phyloP scores from a whole-genome alignment of 2,797 vertebrate species.

The Oophaga sylvatica region DNA sequence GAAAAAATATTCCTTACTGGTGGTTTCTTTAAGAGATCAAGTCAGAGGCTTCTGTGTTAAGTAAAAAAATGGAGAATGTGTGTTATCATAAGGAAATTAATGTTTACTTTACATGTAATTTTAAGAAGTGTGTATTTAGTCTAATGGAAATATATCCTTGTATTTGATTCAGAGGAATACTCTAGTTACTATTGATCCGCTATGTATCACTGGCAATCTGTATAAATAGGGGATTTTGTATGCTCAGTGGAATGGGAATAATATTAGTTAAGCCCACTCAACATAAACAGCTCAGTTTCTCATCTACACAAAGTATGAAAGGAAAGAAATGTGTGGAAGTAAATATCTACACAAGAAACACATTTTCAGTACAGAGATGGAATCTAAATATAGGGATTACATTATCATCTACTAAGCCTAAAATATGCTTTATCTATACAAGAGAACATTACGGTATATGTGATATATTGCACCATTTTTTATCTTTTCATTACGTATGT shows the following conservation, averaged over 20 bases:
- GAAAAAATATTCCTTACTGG: background rate
- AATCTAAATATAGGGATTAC: slow-evolving; percentile 4
- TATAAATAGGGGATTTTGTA: background rate
- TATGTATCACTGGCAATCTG: background rate
- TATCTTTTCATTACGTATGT: background rate
- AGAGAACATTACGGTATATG: background rate
- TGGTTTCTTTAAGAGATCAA: slow-evolving; percentile 30
- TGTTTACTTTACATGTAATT: slow-evolving; percentile 42
- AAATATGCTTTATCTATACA: background rate
- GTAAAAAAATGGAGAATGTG: slow-evolving; percentile 11
- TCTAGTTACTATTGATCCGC: background rate
- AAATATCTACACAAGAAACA: slow-evolving; percentile 25
- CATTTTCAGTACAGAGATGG: slow-evolving; percentile 9
- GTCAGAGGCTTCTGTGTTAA: slow-evolving; percentile 3
- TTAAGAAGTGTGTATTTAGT: slow-evolving; percentile 40
- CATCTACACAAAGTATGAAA: background rate
- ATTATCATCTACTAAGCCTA: background rate
- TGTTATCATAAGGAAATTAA: slow-evolving; percentile 43
- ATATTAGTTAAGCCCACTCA: background rate
- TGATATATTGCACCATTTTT: background rate
- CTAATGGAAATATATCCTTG: slow-evolving; percentile 16
- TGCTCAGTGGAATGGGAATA: background rate
- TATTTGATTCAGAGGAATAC: background rate
- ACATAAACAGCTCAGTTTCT: background rate
- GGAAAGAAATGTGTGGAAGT: slow-evolving; percentile 4